Evolutionary conservation across 2,888 invertebrate species (phyloP).

Genomic region (Ichneumoninae sp.): DNA sequence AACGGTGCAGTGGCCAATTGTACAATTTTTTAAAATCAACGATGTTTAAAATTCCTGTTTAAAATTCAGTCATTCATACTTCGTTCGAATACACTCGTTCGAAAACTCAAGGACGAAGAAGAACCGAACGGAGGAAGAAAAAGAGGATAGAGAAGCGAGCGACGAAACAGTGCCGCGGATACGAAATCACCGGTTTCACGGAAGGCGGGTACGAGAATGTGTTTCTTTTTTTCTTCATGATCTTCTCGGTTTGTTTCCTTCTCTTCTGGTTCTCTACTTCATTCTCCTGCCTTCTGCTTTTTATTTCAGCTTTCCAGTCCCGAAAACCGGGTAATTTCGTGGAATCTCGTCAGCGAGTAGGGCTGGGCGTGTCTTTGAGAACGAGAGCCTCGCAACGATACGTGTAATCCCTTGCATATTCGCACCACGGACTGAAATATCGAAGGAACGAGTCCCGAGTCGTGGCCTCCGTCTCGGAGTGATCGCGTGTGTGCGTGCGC

Average conservation of each 20-base stretch:
- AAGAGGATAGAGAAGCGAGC: neutral
- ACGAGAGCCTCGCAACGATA: slow-evolving; percentile 12
- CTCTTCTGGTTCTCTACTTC: slow-evolving; percentile 23
- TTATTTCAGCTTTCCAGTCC: slow-evolving; percentile 56
- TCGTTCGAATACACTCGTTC: neutral
- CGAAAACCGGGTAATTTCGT: slow-evolving; percentile 78
- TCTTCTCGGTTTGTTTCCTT: slow-evolving; percentile 7
- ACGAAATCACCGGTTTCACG: slow-evolving; percentile 42
- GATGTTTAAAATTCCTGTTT: neutral
- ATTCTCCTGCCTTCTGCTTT: slow-evolving; percentile 18
- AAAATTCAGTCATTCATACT: slow-evolving; percentile 12
- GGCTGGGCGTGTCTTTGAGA: slow-evolving; percentile 71
- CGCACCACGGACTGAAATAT: neutral
- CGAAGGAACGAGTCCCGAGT: slow-evolving; percentile 14
- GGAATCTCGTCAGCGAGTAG: slow-evolving; percentile 76
- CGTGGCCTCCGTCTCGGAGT: neutral
- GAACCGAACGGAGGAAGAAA: slow-evolving; percentile 16
- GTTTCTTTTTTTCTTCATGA: slow-evolving; percentile 4
- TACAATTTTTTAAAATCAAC: neutral
- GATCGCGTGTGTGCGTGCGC: slow-evolving; percentile 7
- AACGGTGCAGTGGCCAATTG: neutral
- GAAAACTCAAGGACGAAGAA: slow-evolving; percentile 17
- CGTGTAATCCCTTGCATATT: slow-evolving; percentile 8
- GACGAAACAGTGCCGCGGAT: slow-evolving; percentile 29
- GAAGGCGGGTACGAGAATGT: slow-evolving; percentile 31